These are phyloP conservation scores for Xerus inauris DNA, from an alignment of 2,113 vertebrate species.

Conservation along the genomic window DNA sequence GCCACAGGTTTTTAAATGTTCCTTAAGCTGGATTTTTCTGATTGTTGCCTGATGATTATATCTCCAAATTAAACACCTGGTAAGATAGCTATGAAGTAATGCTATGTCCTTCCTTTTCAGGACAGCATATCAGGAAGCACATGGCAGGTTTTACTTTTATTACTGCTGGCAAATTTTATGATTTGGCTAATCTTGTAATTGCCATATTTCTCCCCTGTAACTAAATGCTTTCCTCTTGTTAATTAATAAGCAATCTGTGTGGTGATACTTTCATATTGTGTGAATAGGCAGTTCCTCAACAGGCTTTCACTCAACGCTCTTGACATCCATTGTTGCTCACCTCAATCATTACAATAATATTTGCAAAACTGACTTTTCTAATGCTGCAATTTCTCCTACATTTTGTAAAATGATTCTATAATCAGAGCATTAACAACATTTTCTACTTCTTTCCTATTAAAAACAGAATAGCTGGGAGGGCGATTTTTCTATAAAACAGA, in stretches of 20 bases:
- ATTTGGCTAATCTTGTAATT: background rate
- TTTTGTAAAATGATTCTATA: background rate
- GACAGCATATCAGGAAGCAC: background rate
- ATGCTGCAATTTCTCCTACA: background rate
- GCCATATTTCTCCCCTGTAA: background rate
- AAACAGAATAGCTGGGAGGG: background rate
- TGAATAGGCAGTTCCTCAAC: background rate
- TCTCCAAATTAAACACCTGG: background rate
- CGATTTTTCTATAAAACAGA: slow-evolving; percentile 1
- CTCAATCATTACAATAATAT: background rate
- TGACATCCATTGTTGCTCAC: background rate
- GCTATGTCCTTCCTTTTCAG: background rate
- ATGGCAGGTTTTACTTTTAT: background rate
- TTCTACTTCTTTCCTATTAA: background rate
- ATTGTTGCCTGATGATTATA: background rate
- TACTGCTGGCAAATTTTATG: background rate
- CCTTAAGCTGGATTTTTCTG: background rate
- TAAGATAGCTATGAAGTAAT: background rate
- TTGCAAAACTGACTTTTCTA: slow-evolving; percentile 47
- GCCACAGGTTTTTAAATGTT: background rate
- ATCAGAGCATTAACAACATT: background rate
- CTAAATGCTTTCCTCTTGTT: background rate
- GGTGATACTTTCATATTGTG: background rate
- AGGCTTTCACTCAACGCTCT: background rate
- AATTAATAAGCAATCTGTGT: background rate